These are phyloP conservation scores for Acromyrmex echinatior DNA, from an alignment of 1,140 invertebrate species.

Conservation along the genomic window DNA sequence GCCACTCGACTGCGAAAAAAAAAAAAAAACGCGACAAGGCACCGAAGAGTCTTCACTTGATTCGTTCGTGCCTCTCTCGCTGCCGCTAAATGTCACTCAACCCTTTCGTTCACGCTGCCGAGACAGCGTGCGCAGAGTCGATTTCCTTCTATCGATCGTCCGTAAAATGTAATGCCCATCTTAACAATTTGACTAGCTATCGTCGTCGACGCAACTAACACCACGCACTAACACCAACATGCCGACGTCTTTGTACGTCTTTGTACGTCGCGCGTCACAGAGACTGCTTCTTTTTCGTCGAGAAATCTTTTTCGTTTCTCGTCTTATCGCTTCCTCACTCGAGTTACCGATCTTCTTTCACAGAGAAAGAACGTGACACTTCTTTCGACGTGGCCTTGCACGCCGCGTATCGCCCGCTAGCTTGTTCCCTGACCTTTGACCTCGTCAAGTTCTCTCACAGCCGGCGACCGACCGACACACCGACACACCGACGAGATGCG, in stretches of 20 bases:
- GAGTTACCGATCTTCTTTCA: slow-evolving; percentile 33
- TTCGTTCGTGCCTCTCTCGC: background rate
- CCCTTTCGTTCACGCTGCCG: background rate
- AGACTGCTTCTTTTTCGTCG: background rate
- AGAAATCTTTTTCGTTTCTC: background rate
- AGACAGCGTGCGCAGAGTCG: background rate
- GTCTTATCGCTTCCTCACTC: slow-evolving; percentile 12
- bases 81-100: slow-evolving; percentile 38
- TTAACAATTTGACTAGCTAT: slow-evolving; percentile 73
- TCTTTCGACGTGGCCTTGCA: slow-evolving; percentile 58
- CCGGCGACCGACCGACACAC: background rate
- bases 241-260: slow-evolving; percentile 12
- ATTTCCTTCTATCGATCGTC: slow-evolving; percentile 41
- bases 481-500: slow-evolving; percentile 51
- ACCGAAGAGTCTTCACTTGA: slow-evolving; percentile 13
- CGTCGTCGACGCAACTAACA: slow-evolving; percentile 9
- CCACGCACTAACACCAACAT: background rate
- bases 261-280: slow-evolving; percentile 1
- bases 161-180: slow-evolving; percentile 70
- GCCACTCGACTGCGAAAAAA: slow-evolving; percentile 29
- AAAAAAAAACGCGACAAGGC: slow-evolving; percentile 27
- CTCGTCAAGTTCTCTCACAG: slow-evolving; percentile 16
- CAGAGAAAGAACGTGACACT: slow-evolving; percentile 39
- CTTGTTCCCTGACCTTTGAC: slow-evolving; percentile 67
- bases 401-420: slow-evolving; percentile 61